These are phyloP conservation scores for Nemapogon koenigi DNA, from an alignment of 2,888 invertebrate genomes.

Conservation along the genomic window DNA sequence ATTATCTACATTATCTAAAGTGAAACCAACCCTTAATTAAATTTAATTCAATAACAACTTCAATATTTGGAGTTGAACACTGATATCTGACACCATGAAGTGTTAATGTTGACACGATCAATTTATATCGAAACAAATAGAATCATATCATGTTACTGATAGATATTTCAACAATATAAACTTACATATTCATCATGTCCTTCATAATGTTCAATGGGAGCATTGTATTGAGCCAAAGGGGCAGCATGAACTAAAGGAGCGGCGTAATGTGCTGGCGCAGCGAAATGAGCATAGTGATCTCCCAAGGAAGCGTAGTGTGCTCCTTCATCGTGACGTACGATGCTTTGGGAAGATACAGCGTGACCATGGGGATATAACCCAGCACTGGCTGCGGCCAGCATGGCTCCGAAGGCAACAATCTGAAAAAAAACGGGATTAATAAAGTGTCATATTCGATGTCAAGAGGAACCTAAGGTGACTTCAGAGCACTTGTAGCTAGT, in stretches of 20 bases:
- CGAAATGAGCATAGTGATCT: slow-evolving; percentile 8
- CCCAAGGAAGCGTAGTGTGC: slow-evolving; percentile 13
- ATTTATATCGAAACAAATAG: no score
- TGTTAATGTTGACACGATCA: no score
- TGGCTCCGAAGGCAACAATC: slow-evolving; percentile 26
- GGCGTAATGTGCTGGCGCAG: slow-evolving; percentile 26
- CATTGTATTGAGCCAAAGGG: slow-evolving; percentile 18
- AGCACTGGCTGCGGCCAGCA: slow-evolving; percentile 32
- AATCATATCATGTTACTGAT: no score
- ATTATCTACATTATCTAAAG: no score
- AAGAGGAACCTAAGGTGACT: no score
- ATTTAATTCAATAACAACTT: no score
- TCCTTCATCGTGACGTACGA: slow-evolving; percentile 13
- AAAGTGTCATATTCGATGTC: no score
- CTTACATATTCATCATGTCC: slow-evolving; percentile 35
- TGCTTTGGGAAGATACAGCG: slow-evolving; percentile 15
- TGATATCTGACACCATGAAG: no score
- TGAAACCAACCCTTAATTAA: no score
- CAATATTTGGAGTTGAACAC: no score
- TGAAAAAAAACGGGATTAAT: slow-evolving; percentile 20
- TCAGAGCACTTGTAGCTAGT: no score
- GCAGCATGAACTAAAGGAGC: slow-evolving; percentile 27
- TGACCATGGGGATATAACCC: slow-evolving; percentile 21
- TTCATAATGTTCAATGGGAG: slow-evolving; percentile 18
- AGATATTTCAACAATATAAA: no score